Evolutionary conservation across 2,888 invertebrate genomes (phyloP), one percentile per base, ranked within the genome.

Genomic region (Machimus atricapillus): DNA sequence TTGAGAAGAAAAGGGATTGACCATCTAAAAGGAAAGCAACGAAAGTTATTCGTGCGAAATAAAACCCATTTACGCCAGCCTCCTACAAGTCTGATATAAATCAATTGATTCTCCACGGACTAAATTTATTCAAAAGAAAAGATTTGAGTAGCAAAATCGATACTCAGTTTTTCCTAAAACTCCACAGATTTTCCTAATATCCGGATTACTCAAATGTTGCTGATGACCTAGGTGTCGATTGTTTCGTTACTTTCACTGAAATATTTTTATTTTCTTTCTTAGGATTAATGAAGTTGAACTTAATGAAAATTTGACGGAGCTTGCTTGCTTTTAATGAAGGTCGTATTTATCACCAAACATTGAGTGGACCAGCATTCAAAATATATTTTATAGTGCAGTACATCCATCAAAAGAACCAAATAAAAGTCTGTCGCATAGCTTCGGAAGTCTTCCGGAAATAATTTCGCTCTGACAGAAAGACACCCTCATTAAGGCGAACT

Each of bases 1-100:
- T 83, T 37, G 43, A 23, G n/a, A 9, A 85, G 58, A 40, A 74
- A 73, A 85, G 37, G 85, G n/a, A 85, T 85, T 74, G 43, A 43
- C 74, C 31, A 27, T 46, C n/a, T 74, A 43, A 85, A 34, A 85
- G 74, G n/a, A 74, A 85, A 85, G n/a, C 85, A 88, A 74, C 83
- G 52, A 74, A 78, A 78, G 16, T 73, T 78, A 88, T 85, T 88
- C 88, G 88, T 88, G 87, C 87, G 87, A 85, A 87, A 88, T 88
- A 88, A 88, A 88, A 88, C 88, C 88, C 88, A 88, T 87, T 88
- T 87, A 74, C 76, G 88, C 82, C 88, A 86, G 74, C 83, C 88
- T 86, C 83, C 81, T 74, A 83, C 87, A 86, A 88, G 78, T 74
- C 86, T 58, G 78, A 77, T 87, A 88, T 88, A 88, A 88, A 88